Base-by-base conservation (phyloP, 2,888 invertebrate species). In the Bembecia ichneumoniformis region DNA sequence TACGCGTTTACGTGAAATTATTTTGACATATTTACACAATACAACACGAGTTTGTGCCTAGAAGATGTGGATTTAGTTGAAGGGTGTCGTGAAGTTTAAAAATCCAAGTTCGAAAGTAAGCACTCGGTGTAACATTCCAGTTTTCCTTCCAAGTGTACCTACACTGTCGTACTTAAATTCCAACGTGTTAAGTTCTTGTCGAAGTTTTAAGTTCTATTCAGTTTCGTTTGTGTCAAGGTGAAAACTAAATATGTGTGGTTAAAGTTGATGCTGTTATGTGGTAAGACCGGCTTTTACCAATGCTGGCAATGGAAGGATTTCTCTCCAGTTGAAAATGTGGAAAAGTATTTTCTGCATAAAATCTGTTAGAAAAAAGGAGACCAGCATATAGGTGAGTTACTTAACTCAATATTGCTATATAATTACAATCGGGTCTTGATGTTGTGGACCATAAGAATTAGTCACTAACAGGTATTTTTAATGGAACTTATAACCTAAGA, bases 311-410 rank as follows among this genome's bases (percentile, higher is more conserved):
- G 82, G 76, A 66, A 61, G 58, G 55, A 68, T 71, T 73, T 66
- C 59, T 60, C 62, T 66, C 64, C 56, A 65, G 60, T 60, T 74
- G 66, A 82, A 80, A 71, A 86, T 84, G 84, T 78, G 79, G 79
- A 72, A 74, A 62, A 74, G 71, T 64, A 69, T 79, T 64, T 79
- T 81, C 68, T 81, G 73, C 70, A 73, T 77, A 52, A 86, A 84
- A 71, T 80, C 82, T 63, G 86, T 87, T 53, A 75, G 86, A 68
- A 87, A 87, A 86, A 87, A 87, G 83, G 66, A 59, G 68, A 66
- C 65, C 62, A 58, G 57, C 57, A 58, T 66, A 64, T 81, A 82
- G 77, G 82, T 83, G 57, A 74, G 81, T 40, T 40, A 14, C 2
- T 40, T 40, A 5, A 28, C 28, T 2, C 2, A 9, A 7, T 28